Percentiles rank a stretch among this genome's conserved stretches.
Evolutionary conservation across 2,888 invertebrate species (phyloP).

Genomic region (Cryptophagus acutangulus): DNA sequence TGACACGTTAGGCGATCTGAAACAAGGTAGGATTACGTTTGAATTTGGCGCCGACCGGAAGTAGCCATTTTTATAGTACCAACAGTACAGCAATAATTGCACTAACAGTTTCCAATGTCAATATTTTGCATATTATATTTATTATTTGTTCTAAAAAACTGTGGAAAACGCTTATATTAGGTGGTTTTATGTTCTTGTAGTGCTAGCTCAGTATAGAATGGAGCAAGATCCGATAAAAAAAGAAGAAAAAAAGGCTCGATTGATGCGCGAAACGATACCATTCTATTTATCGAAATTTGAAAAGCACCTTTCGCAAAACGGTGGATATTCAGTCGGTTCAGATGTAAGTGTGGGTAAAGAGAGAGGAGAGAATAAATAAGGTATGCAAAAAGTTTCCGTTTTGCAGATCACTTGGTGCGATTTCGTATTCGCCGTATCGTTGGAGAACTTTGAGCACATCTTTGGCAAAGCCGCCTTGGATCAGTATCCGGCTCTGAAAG

Average conservation of each 20-base stretch:
- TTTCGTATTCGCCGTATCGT: constrained; percentile 54
- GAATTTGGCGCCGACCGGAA: too few relatives aligned
- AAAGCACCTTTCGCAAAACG: constrained; percentile 52
- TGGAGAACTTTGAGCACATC: constrained; percentile 53
- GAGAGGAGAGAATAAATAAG: too few relatives aligned
- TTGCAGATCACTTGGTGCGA: constrained; percentile 59
- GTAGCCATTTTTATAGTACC: too few relatives aligned
- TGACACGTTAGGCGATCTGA: constrained; percentile 53
- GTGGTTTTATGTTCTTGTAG: constrained; percentile 36
- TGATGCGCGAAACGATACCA: constrained; percentile 54
- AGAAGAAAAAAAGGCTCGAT: constrained; percentile 51
- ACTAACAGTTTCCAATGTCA: too few relatives aligned
- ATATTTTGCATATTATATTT: too few relatives aligned
- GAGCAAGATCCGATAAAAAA: constrained; percentile 54
- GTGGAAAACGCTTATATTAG: too few relatives aligned
- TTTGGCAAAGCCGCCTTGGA: constrained; percentile 52
- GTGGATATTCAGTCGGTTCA: constrained; percentile 53
- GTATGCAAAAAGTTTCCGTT: too few relatives aligned
- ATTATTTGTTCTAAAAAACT: too few relatives aligned
- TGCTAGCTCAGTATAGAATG: constrained; percentile 49
- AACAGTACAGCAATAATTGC: too few relatives aligned
- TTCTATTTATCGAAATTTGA: constrained; percentile 55
- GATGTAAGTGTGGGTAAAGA: constrained; percentile 51
- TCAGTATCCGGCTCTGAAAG: constrained; percentile 52
- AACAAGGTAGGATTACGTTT: constrained; percentile 52